A percentile compares a stretch with the other conserved stretches of the same genome.
Evolutionary conservation across 2,888 invertebrate genomes (phyloP).

Genomic region (Melipona bicolor): DNA sequence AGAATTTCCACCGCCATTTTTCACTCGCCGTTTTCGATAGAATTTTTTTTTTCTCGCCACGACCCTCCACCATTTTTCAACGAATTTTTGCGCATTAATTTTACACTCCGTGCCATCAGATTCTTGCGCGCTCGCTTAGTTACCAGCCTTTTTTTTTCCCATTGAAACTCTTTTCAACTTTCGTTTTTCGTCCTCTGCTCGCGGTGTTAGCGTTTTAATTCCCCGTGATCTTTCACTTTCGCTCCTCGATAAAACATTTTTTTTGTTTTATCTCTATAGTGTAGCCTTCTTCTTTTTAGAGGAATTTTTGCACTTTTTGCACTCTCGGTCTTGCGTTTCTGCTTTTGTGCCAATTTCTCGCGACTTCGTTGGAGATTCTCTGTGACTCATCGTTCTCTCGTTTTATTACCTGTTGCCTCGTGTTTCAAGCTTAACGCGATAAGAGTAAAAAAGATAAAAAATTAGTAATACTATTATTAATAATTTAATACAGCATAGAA

Average conservation of each 20-base stretch:
- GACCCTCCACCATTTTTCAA: neutral
- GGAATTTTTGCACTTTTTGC: neutral
- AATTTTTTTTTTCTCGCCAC: neutral
- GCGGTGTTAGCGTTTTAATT: neutral
- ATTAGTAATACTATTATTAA: no score
- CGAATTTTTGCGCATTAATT: conserved; percentile 2
- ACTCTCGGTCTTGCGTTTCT: neutral
- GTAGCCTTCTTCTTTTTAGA: neutral
- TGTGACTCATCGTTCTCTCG: neutral
- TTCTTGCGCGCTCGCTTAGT: neutral
- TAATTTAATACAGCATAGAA: no score
- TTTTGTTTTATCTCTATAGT: neutral
- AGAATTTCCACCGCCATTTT: neutral
- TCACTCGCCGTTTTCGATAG: neutral
- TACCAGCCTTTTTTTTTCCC: neutral
- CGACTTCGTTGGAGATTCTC: neutral
- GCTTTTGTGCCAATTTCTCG: neutral
- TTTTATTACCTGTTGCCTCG: neutral
- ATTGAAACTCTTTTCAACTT: neutral
- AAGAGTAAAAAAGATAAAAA: no score
- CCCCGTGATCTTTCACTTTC: neutral
- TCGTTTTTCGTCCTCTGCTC: neutral
- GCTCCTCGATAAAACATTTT: neutral
- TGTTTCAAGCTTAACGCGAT: neutral
- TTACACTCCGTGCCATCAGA: neutral